A percentile compares a stretch with the other conserved stretches of the same genome.
Evolutionary conservation across 2,113 vertebrate genomes (phyloP).

Genomic region (Trochalopteron elliotii): DNA sequence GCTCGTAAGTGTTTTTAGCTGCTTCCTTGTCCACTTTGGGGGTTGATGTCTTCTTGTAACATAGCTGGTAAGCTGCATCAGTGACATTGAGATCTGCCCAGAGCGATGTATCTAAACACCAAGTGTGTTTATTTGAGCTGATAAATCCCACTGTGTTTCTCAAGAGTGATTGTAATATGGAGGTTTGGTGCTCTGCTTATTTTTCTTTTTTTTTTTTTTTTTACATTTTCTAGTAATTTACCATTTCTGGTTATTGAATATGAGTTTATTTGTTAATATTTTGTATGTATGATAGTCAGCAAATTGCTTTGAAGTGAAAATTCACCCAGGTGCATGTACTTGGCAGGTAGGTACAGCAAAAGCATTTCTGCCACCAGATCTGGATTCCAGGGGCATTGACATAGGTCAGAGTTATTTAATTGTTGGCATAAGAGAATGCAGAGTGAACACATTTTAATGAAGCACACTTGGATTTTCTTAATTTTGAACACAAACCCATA

Average conservation of each 20-base stretch:
- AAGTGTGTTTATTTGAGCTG: not conserved
- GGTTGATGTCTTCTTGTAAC: not conserved
- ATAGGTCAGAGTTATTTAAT: not conserved
- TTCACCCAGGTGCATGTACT: not conserved
- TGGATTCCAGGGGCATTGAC: not conserved
- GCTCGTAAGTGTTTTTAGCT: constrained; percentile 84
- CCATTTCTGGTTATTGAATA: not conserved
- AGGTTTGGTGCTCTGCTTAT: not conserved
- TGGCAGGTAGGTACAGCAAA: not conserved
- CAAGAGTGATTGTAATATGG: not conserved
- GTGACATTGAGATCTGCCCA: not conserved
- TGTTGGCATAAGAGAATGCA: not conserved
- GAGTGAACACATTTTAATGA: not conserved
- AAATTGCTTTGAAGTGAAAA: not conserved
- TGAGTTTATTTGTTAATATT: not conserved
- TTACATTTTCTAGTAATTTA: not conserved
- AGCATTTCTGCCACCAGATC: not conserved
- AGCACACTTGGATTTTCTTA: not conserved
- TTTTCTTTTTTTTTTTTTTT: not conserved
- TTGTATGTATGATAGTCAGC: not conserved
- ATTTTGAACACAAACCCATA: not conserved
- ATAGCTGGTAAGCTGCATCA: not conserved
- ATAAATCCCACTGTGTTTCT: not conserved
- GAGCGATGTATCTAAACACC: not conserved
- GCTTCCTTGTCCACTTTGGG: not conserved